Base-by-base conservation (phyloP, 2,888 invertebrate species). In the Agrotis exclamationis region DNA sequence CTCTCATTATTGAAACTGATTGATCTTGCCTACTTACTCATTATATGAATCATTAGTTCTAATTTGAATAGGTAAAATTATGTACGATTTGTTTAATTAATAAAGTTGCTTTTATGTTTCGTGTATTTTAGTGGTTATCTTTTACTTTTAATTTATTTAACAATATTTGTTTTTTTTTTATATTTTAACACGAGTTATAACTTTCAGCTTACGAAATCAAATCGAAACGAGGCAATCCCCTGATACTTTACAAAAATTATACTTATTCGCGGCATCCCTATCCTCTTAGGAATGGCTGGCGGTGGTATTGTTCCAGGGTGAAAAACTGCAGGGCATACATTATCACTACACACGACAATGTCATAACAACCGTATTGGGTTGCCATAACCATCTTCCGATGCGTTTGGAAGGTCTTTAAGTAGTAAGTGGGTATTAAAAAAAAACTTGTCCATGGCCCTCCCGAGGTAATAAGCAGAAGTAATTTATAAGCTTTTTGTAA, bases 241-340 rank as follows among this genome's bases (percentile, higher is more conserved):
- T 94, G 62, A 86, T 94, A 47, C 74, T 92, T 66, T 93, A 91
- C 83, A 88, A 87, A 59, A 88, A 91, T 62, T 91, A 93, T 70
- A 93, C 94, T 1, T 94, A 94, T 75, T 90, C 93, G 0, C 91
- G 88, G 76, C 92, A 87, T 64, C 93, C 94, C 5, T 86, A 91
- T 60, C 93, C 91, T 0, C 57, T 90, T 47, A 92, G 88, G 70
- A 85, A 86, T 64, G 94, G 94, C 11, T 91, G 93, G 91, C 85
- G 94, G 3, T 94, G 94, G 94, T 93, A 94, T 76, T 94, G 94
- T 70, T 94, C 94, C 5, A 91, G 88, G 54, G 91, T 92, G 50
- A 93, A 89, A 80, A 91, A 88, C 60, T 94, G 94, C 84, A 89
- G 91, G 39, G 94, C 93, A 2, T 86, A 89, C 72, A 88, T 94